These are phyloP conservation scores for Steatocranus sp. DNA, from an alignment of 2,797 vertebrate species.

Conservation along the genomic window DNA sequence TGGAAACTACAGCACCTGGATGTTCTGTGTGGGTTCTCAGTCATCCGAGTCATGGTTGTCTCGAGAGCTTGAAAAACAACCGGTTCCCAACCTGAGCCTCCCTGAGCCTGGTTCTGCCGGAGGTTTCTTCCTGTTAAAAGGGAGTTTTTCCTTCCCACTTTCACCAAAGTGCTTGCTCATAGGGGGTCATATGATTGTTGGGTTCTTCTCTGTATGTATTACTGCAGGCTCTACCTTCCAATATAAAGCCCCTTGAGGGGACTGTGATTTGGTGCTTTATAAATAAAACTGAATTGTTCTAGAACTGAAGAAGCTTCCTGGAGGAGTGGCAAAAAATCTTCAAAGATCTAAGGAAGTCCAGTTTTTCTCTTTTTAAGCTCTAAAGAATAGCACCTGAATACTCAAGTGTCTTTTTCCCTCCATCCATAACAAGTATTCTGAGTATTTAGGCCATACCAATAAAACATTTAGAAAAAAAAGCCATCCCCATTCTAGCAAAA, in stretches of 20 bases:
- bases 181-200: background rate
- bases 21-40: background rate
- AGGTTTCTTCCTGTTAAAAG: background rate
- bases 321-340: background rate
- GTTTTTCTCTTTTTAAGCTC: background rate
- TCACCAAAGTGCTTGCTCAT: background rate
- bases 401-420: background rate
- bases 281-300: background rate
- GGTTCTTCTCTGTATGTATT: background rate
- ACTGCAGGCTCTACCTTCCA: background rate
- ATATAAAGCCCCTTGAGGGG: fast-evolving
- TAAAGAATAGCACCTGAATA: background rate
- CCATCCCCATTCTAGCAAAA: background rate
- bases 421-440: background rate
- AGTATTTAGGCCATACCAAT: background rate
- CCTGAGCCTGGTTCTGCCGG: fast-evolving
- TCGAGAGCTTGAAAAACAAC: background rate
- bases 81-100: background rate
- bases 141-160: background rate
- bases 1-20: background rate
- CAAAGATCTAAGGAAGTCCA: background rate
- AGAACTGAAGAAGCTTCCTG: background rate
- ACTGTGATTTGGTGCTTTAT: background rate
- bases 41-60: background rate
- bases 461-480: background rate